Evolutionary conservation across 2,888 invertebrate species (phyloP).

Genomic region (Drosophila basisetae): DNA sequence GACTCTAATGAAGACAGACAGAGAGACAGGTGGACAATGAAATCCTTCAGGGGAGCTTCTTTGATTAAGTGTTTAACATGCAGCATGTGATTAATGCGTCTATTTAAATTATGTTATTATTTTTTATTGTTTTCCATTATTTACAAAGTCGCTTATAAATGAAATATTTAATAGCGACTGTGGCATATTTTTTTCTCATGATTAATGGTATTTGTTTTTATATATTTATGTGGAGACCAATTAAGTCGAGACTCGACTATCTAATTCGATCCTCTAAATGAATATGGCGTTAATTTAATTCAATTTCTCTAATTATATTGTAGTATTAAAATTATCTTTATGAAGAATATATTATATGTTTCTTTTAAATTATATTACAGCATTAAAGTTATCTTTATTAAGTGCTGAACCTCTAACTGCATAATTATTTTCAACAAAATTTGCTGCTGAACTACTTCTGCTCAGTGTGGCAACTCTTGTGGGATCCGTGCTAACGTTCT

Average conservation of each 20-base stretch:
- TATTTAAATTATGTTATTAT: not conserved
- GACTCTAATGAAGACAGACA: slow-evolving; percentile 44
- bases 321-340: not conserved
- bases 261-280: not conserved
- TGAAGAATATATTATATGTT: not conserved
- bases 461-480: too few relatives aligned
- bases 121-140: too few relatives aligned
- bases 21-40: slow-evolving; percentile 8
- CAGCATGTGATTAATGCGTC: not conserved
- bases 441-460: too few relatives aligned
- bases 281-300: not conserved
- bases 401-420: not conserved
- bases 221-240: not conserved
- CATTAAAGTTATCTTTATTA: not conserved
- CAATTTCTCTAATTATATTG: not conserved
- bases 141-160: not conserved
- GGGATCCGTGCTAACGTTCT: too few relatives aligned
- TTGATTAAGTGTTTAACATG: slow-evolving; percentile 1
- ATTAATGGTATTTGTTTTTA: not conserved
- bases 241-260: not conserved
- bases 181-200: not conserved
- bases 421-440: not conserved
- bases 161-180: not conserved
- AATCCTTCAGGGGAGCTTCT: slow-evolving; percentile 1
- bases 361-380: not conserved